Base-by-base conservation (phyloP, 2,888 invertebrate species). In the Clanis bilineata region DNA sequence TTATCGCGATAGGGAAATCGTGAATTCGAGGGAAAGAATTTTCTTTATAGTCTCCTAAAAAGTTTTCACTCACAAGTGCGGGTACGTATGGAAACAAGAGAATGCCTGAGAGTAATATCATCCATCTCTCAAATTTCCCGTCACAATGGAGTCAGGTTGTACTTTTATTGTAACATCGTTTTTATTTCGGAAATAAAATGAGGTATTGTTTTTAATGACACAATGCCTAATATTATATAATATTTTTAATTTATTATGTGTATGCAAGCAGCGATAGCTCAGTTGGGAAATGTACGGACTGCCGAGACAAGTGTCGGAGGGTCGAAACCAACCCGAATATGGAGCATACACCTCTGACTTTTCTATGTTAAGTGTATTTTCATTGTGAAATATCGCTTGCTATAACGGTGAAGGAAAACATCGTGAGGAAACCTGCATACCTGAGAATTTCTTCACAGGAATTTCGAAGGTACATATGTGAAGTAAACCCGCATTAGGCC, bases 1-100 rank as follows among this genome's bases (percentile, higher is more conserved):
- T 88, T 86, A 85, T 82, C 82, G 79, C 87, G 86, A 88, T 88
- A 88, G 86, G 82, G 82, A 88, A 88, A 88, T 88, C 88, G 85
- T 87, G 87, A 88, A 89, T 88, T 86, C 81, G 78, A 80, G 74
- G 78, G 71, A 83, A 85, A 81, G 84, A 88, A 85, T 85, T 87
- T 87, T 85, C 85, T 89, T 87, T 85, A 86, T 86, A 82, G 83
- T 83, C 83, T 77, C 80, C 81, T 82, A 80, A 85, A 86, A 86
- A 85, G 81, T 85, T 85, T 83, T 71, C 76, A 79, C 79, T 82
- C 82, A 83, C 45, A 45, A 10, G 9, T 55, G 4, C 77, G 82
- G 81, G 82, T 82, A 85, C 84, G 83, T 84, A 78, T 75, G 76
- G 79, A 77, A 80, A 82, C 79, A 79, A 76, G 76, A 77, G 81